Base-by-base conservation (phyloP, 2,888 invertebrate genomes). In the Dryobotodes eremita region DNA sequence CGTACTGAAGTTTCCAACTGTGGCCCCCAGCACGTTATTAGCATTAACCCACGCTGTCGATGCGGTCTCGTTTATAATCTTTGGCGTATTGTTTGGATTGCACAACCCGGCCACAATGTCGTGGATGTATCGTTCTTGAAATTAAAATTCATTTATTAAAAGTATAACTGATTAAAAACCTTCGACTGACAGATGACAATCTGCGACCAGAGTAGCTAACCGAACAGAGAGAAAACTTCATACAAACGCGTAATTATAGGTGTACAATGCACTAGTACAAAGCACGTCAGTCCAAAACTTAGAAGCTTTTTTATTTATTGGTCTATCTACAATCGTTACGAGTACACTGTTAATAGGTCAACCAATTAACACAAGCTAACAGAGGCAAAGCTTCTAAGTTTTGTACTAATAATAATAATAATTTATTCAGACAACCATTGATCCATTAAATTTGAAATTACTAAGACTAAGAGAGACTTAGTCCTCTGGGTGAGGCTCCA, bases 81-180 rank as follows among this genome's bases (percentile, higher is more conserved):
- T 15, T n/a, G 66, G 75, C 15, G 3, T 42, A 15, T 80, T 82
- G 23, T 0, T 5, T 48, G 79, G 82, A 10, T 31, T 8, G 26
- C 79, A 80, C 59, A 66, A 23, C 3, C 68, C 82, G 8, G 10
- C 0, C 23, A 42, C 0, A 31, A 80, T 48, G n/a, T 80, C 79
- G 23, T 8, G 17, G 20, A 82, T 15, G 55, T 82, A 80, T 76
- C 79, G 79, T 36, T 55, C 79, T 80, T 77, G 50, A 70, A n/a
- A 70, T 36, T 36, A 70, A 57, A 57, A 57, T 70, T n/a, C 2
- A 17, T 69, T 69, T 10, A 55, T 31, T 31, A 31, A 17, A 17
- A 26, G 46, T 46, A 8, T 46, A 46, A 46, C 31, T 61, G 31
- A 61, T 61, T 8, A 8, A 31, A 61, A 61, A 61, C 17, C 8